Evolutionary conservation across 2,888 invertebrate species (phyloP).

Genomic region (Syrphus vitripennis): DNA sequence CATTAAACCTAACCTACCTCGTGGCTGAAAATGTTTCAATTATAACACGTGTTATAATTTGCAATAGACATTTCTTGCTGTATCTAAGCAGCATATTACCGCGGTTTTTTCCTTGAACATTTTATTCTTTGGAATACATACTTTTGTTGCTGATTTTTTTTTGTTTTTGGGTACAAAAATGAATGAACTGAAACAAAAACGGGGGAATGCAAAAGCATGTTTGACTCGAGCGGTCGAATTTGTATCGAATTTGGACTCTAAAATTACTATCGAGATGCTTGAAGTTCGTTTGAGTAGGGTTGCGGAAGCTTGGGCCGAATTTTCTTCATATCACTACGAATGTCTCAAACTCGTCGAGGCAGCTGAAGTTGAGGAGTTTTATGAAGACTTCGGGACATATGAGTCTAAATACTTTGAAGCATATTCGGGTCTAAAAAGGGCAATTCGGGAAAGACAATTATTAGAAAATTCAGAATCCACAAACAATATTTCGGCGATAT

Average conservation of each 20-base stretch:
- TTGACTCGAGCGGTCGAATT: conserved; percentile 16
- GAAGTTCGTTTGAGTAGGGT: conserved; percentile 18
- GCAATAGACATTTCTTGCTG: too few relatives aligned
- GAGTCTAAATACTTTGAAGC: too few relatives aligned
- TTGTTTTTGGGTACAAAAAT: not conserved
- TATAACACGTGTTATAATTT: too few relatives aligned
- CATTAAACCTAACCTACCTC: too few relatives aligned
- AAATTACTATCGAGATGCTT: conserved; percentile 5
- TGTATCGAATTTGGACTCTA: not conserved
- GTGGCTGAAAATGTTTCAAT: too few relatives aligned
- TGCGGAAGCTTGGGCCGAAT: conserved; percentile 1
- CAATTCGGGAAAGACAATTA: not conserved
- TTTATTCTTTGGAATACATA: too few relatives aligned
- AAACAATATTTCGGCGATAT: not conserved
- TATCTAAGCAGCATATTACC: too few relatives aligned
- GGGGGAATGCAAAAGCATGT: conserved; percentile 7
- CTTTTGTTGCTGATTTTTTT: too few relatives aligned
- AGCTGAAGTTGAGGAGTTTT: not conserved
- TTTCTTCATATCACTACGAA: not conserved
- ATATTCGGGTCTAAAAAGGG: not conserved
- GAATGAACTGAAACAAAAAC: not conserved
- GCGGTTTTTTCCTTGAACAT: too few relatives aligned
- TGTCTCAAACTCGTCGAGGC: not conserved
- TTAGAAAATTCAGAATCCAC: not conserved
- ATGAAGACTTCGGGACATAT: too few relatives aligned